These are phyloP conservation scores for Diadophis punctatus DNA, from an alignment of 2,113 vertebrate species.

Conservation along the genomic window DNA sequence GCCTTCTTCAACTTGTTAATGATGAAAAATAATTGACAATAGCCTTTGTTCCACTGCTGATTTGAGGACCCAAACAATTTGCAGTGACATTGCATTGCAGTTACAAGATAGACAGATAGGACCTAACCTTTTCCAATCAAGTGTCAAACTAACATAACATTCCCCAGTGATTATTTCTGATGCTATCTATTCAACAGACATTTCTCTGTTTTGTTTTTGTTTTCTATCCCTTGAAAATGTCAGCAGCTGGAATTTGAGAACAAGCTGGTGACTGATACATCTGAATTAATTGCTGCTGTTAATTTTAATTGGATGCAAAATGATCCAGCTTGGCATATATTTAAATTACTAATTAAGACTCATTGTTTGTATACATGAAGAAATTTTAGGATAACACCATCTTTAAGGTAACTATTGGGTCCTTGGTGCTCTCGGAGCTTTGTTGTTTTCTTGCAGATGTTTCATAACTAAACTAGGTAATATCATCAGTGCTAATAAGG, in stretches of 20 bases:
- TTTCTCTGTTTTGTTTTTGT: slow-evolving; percentile 1
- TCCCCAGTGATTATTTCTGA: slow-evolving; percentile 22
- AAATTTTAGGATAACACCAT: slow-evolving; percentile 34
- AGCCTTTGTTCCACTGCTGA: background rate
- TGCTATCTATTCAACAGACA: slow-evolving; percentile 40
- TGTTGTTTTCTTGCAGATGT: background rate
- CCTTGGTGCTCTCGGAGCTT: background rate
- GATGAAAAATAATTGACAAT: slow-evolving; percentile 29
- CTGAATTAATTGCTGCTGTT: slow-evolving; percentile 59
- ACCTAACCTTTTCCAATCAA: slow-evolving; percentile 47
- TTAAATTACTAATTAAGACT: slow-evolving; percentile 59
- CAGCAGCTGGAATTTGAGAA: slow-evolving; percentile 53
- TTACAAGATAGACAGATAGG: slow-evolving; percentile 36
- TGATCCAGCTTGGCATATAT: slow-evolving; percentile 55
- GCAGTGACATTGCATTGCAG: background rate
- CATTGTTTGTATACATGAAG: slow-evolving; percentile 41
- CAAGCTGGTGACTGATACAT: slow-evolving; percentile 50
- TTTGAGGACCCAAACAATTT: slow-evolving; percentile 31
- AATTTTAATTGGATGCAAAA: slow-evolving; percentile 63
- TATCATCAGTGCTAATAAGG: background rate
- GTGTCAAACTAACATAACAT: slow-evolving; percentile 35
- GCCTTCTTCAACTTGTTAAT: slow-evolving; percentile 25
- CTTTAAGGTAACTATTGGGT: slow-evolving; percentile 6
- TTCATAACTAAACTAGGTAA: background rate
- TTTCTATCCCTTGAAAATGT: slow-evolving; percentile 49